A percentile compares a stretch with the other conserved stretches of the same genome.
Conservation (phyloP, 2,888 invertebrate species). For the Eupsilia transversa region DNA sequence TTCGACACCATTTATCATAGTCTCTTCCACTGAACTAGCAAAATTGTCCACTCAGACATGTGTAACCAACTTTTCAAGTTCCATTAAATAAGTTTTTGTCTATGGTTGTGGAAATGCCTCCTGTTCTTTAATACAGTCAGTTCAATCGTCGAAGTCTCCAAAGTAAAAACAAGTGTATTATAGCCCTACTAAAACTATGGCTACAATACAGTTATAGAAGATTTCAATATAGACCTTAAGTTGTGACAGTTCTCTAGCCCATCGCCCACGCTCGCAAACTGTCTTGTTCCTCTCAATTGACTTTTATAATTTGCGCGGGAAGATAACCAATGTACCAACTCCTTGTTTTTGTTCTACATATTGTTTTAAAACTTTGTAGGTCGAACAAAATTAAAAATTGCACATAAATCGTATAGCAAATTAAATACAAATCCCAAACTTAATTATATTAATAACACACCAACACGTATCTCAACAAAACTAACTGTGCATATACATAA, state of each 20-base stretch:
- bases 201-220: conserved; percentile 8
- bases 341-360: not conserved
- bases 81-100: not conserved
- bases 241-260: conserved; percentile 47
- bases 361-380: not conserved
- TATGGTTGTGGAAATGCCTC: not conserved
- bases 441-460: conserved; percentile 37
- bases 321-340: conserved; percentile 30
- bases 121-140: not conserved
- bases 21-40: not conserved
- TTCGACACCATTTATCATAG: not conserved
- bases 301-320: conserved; percentile 48
- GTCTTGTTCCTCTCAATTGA: conserved; percentile 52
- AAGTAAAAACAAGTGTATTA: not conserved
- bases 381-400: not conserved
- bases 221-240: conserved; percentile 34
- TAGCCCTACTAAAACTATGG: not conserved
- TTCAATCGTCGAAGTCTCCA: not conserved
- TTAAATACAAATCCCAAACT: conserved; percentile 21
- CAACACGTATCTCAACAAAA: conserved; percentile 27
- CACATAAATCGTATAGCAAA: not conserved
- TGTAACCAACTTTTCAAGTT: not conserved
- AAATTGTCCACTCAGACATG: not conserved
- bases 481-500: conserved; percentile 12
- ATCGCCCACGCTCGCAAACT: conserved; percentile 52